Evolutionary conservation across 2,888 invertebrate genomes (phyloP), one percentile per base, ranked within the genome.

Genomic region (Hoplodrina ambigua): DNA sequence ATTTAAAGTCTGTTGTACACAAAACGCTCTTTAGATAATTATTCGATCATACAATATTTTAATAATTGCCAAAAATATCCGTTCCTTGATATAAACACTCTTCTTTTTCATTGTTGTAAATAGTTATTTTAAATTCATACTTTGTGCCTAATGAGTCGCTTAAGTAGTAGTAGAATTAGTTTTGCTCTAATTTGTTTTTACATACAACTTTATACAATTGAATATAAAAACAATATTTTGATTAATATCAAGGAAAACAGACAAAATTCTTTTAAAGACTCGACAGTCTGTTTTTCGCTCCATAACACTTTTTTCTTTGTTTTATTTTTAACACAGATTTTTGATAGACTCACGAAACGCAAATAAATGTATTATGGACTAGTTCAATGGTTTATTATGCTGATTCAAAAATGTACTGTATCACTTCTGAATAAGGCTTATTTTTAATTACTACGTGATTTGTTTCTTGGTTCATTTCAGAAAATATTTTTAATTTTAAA

Each of bases 291-390:
- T 53, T 74, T 65, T 66, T 41, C 19, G n/a, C 49, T 11, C 41
- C 44, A 8, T 37, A 37, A 37, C 37, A 37, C 37, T 37, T 49
- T 74, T 53, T 15, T 15, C 49, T 73, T 73, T 37, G 6, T 37
- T 41, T 41, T 41, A n/a, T 65, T 19, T 63, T 25, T 71, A 71
- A 71, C 55, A 55, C 30, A 30, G 19, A 17, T 50, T 67, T 52
- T 50, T 15, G 37, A 25, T 37, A 19, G 3, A 52, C 46, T 72
- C n/a, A 37, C 37, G n/a, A 46, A 20, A 20, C 46, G 50, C 52
- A 53, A 65, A 33, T 41, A 55, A 61, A 19, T 50, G 25, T 73
- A 64, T 52, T 73, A 44, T 73, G 64, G 37, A 7, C 13, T 41
- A 37, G 17, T 20, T 15, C 15, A 13, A 13, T 13, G 25, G 33